A percentile compares a stretch with the other conserved stretches of the same genome.
Evolutionary conservation across 2,888 invertebrate genomes (phyloP).

Genomic region (Acanthococcus lagerstroemiae): DNA sequence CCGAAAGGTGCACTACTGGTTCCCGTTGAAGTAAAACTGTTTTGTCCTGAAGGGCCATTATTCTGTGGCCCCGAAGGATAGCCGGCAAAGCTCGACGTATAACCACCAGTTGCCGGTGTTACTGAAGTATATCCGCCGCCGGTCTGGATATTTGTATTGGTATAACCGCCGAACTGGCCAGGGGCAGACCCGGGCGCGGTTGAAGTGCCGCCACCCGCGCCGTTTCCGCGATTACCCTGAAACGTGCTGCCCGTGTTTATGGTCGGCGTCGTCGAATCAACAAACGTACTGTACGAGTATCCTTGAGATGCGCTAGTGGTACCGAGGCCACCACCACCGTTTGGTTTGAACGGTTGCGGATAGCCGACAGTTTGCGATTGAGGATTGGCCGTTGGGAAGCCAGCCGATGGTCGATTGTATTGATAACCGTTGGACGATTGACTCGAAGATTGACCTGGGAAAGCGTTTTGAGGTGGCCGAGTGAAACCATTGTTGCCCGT

Average conservation of each 20-base stretch:
- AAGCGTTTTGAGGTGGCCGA: not conserved
- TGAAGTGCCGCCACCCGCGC: not conserved
- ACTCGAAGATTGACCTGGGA: not conserved
- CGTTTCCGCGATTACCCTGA: not conserved
- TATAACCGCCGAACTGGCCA: too few species aligned
- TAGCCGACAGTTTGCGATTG: constrained; percentile 3
- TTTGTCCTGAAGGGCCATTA: not conserved
- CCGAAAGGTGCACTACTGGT: not conserved
- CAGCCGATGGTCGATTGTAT: constrained; percentile 8
- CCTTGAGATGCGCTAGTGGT: too few species aligned
- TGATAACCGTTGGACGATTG: constrained; percentile 23
- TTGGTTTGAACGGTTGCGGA: constrained; percentile 10
- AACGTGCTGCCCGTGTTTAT: too few species aligned
- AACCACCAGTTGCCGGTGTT: not conserved
- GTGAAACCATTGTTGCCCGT: not conserved
- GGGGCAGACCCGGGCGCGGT: not conserved
- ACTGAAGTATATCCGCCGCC: too few species aligned
- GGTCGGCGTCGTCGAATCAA: not conserved
- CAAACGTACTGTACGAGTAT: not conserved
- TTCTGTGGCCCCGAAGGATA: too few species aligned
- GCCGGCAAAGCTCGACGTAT: too few species aligned
- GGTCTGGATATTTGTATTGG: too few species aligned
- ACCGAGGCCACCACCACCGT: not conserved
- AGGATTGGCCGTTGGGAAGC: not conserved
- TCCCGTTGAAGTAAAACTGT: not conserved